Percentiles rank a stretch among this genome's conserved stretches.
Conservation (phyloP, 2,797 vertebrate species). For the Chloroceryle amazona region DNA sequence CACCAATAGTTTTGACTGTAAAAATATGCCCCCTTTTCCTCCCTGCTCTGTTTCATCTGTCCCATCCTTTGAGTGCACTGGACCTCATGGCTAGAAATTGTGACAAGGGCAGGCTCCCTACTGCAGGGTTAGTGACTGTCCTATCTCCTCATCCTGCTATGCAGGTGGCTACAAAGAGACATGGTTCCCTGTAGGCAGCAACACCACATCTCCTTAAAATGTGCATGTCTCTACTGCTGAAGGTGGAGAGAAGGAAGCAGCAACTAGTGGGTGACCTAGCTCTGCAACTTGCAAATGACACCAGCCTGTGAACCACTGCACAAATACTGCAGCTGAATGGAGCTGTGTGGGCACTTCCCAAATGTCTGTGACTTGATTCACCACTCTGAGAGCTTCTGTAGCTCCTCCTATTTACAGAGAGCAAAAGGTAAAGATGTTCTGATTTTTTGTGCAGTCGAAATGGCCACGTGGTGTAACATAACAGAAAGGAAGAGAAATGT, state of each 20-base stretch:
- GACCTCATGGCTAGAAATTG: accelerated
- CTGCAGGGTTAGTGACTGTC: neutral
- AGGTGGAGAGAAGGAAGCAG: neutral
- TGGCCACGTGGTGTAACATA: neutral
- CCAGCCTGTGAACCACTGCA: neutral
- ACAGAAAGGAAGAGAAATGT: neutral
- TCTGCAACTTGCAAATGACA: neutral
- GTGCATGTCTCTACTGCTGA: neutral
- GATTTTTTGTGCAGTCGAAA: neutral
- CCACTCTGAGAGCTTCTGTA: neutral
- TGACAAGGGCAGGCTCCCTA: neutral
- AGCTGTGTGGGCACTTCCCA: neutral
- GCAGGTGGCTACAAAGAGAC: neutral
- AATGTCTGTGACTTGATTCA: accelerated
- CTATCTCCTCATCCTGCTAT: neutral
- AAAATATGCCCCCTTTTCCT: neutral
- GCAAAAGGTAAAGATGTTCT: neutral
- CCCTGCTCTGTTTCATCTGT: neutral
- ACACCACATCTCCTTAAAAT: neutral
- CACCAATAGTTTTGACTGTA: neutral
- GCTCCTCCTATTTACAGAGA: neutral
- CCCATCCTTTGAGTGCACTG: neutral
- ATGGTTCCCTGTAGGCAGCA: neutral
- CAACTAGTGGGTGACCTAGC: neutral
- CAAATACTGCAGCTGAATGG: accelerated